Evolutionary conservation across 1,140 invertebrate species (phyloP).

Genomic region (Heliconius nattereri): DNA sequence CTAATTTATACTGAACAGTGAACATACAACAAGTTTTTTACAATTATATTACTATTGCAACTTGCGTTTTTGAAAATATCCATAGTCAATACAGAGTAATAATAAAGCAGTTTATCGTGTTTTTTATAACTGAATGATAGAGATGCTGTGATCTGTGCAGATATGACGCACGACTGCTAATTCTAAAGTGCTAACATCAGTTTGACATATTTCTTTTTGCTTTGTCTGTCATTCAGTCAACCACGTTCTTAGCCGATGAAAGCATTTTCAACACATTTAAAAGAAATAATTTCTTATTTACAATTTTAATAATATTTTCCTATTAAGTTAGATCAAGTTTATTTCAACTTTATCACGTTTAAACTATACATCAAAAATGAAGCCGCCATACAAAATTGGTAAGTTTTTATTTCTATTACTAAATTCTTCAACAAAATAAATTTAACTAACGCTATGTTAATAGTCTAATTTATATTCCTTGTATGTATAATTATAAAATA

Average conservation of each 20-base stretch:
- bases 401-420: conserved; percentile 39
- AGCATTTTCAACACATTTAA: not conserved
- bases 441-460: not conserved
- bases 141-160: conserved; percentile 10
- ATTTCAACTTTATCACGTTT: not conserved
- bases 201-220: conserved; percentile 16
- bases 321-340: not conserved
- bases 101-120: not conserved
- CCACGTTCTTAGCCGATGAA: conserved; percentile 20
- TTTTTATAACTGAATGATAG: not conserved
- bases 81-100: too few species aligned
- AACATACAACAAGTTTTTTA: too few species aligned
- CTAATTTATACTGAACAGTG: too few species aligned
- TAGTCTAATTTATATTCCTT: not conserved
- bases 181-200: not conserved
- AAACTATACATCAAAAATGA: conserved; percentile 50
- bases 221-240: conserved; percentile 28
- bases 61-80: too few species aligned
- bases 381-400: conserved; percentile 72
- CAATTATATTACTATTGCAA: too few species aligned
- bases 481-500: not conserved
- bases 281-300: not conserved
- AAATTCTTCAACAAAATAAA: not conserved
- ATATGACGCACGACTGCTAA: not conserved
- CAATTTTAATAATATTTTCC: not conserved